These are phyloP conservation scores for Pinctada fucata DNA, from an alignment of 2,888 invertebrate species.

Conservation along the genomic window DNA sequence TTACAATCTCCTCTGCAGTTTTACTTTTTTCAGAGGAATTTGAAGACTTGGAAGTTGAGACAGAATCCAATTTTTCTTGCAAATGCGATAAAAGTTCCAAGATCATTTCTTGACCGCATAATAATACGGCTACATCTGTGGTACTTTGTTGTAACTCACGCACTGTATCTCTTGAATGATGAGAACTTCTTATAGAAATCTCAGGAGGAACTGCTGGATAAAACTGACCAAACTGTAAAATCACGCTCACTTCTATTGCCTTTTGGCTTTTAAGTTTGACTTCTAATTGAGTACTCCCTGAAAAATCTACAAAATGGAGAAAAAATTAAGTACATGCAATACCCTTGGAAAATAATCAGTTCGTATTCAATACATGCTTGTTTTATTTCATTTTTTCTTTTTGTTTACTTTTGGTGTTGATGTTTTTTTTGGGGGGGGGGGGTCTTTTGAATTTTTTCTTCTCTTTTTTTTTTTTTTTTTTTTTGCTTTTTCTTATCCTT, in stretches of 20 bases:
- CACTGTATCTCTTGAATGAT: conserved; percentile 9
- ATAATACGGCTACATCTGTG: conserved; percentile 20
- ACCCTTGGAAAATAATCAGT: not conserved
- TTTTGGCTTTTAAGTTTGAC: not conserved
- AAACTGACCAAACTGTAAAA: conserved; percentile 10
- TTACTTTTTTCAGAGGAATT: not conserved
- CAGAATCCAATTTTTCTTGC: conserved; percentile 38
- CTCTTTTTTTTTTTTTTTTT: no score
- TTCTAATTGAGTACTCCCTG: conserved; percentile 14
- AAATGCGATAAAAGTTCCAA: conserved; percentile 41
- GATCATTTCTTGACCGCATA: conserved; percentile 45
- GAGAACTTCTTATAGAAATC: conserved; percentile 26
- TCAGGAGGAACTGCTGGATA: conserved; percentile 38
- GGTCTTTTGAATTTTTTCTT: no score
- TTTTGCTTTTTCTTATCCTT: no score
- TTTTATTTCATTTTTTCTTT: no score
- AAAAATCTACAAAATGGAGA: conserved; percentile 15
- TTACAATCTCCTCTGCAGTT: conserved; percentile 21
- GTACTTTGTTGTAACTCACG: conserved; percentile 30
- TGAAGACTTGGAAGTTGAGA: conserved; percentile 7
- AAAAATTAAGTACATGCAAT: not conserved
- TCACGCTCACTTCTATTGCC: conserved; percentile 1
- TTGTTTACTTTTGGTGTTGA: no score
- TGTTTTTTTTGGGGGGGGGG: no score
- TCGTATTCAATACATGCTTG: no score